A percentile compares a stretch with the other conserved stretches of the same genome.
phyloP scores from a whole-genome alignment of 2,797 vertebrate genomes.

The Lagorchestes hirsutus region DNA sequence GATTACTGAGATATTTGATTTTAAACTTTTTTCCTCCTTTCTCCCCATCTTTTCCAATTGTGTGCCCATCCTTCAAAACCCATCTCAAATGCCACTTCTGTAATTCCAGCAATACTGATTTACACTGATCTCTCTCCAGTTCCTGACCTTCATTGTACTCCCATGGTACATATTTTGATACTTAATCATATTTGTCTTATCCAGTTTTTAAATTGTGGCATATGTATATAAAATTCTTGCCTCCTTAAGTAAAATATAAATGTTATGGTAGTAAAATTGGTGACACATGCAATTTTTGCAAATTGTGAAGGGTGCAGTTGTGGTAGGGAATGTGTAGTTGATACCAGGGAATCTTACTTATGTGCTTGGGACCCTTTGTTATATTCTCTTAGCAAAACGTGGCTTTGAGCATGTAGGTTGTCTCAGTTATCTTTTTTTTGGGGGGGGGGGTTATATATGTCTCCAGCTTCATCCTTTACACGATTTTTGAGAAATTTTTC shows the following conservation, averaged over 20 bases:
- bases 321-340: background rate
- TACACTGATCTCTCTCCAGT: conserved; percentile 34
- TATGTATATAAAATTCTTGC: background rate
- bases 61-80: conserved; percentile 55
- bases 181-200: background rate
- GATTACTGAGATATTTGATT: conserved; percentile 29
- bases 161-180: conserved; percentile 5
- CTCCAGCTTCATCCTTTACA: background rate
- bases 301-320: background rate
- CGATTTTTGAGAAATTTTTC: background rate
- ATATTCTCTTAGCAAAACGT: background rate
- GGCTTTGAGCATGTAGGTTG: background rate
- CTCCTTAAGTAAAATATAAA: background rate
- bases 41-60: conserved; percentile 15
- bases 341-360: background rate
- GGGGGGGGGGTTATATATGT: no score
- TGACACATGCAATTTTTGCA: background rate
- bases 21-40: conserved; percentile 28
- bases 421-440: background rate
- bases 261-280: background rate
- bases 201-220: background rate
- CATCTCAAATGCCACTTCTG: conserved; percentile 26
- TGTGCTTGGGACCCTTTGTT: background rate
- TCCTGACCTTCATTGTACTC: background rate
- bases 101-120: conserved; percentile 35